Evolutionary conservation across 2,797 vertebrate species (phyloP).

Genomic region (Phataginus tetradactyla): DNA sequence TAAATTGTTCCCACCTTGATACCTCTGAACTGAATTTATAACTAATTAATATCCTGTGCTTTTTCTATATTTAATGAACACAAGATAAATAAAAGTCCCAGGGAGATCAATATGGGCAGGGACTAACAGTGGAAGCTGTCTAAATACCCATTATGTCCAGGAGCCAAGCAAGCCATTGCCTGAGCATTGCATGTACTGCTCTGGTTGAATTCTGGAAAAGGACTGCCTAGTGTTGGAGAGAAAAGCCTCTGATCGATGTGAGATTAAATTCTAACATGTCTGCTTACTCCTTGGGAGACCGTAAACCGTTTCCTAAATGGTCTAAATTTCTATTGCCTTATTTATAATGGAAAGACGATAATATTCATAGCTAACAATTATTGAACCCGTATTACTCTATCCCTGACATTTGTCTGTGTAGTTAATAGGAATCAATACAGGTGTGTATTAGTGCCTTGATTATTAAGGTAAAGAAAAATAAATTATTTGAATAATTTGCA

Average conservation of each 20-base stretch:
- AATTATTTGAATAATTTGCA: not conserved
- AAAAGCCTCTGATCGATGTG: not conserved
- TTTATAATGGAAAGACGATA: not conserved
- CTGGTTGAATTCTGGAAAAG: not conserved
- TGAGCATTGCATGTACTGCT: too few relatives aligned
- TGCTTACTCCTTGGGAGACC: not conserved
- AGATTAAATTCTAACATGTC: not conserved
- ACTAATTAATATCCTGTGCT: not conserved
- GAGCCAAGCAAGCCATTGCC: not conserved
- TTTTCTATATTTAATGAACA: slow-evolving; percentile 43
- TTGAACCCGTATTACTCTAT: not conserved
- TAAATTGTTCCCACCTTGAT: slow-evolving; percentile 11
- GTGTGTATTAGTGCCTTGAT: not conserved
- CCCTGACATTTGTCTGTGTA: not conserved
- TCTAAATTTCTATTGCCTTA: not conserved
- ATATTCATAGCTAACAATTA: not conserved
- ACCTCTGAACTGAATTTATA: slow-evolving; percentile 69
- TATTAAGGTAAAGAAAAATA: not conserved
- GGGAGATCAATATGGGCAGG: not conserved
- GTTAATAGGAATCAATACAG: not conserved
- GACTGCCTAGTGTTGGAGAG: not conserved
- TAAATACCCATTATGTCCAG: not conserved
- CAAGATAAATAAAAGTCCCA: not conserved
- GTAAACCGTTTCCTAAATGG: not conserved
- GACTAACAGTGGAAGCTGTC: not conserved